Conservation (phyloP, 2,888 invertebrate genomes). For the Orchestes rusci region DNA sequence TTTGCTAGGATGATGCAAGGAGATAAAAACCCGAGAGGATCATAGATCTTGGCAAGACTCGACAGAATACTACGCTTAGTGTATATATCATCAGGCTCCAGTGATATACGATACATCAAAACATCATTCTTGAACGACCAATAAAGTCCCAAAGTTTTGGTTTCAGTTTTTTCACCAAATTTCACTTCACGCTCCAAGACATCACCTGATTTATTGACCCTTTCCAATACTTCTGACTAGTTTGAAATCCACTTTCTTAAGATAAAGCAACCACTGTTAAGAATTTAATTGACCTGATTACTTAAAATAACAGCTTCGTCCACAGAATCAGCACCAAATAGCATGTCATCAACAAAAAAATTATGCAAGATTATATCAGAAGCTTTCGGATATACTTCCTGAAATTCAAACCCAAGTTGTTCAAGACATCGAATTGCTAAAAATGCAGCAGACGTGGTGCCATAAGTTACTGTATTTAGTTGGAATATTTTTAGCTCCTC, state of each 20-base stretch:
- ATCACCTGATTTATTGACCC: not conserved
- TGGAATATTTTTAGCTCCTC: conserved; percentile 15
- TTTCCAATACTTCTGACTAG: not conserved
- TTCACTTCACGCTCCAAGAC: not conserved
- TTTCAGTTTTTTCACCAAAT: conserved; percentile 2
- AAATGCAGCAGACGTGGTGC: conserved; percentile 15
- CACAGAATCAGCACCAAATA: conserved; percentile 7
- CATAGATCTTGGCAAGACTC: conserved; percentile 12
- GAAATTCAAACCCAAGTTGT: not conserved
- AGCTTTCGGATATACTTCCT: conserved; percentile 6
- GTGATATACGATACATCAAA: conserved; percentile 11
- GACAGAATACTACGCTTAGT: conserved; percentile 17
- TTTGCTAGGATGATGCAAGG: conserved; percentile 17
- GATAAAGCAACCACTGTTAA: conserved; percentile 5
- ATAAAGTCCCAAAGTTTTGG: conserved; percentile 13
- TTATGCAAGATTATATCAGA: conserved; percentile 15
- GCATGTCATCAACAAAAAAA: conserved; percentile 20
- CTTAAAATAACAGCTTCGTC: conserved; percentile 4
- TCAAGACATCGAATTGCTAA: conserved; percentile 2
- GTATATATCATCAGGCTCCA: not conserved
- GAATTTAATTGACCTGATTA: conserved; percentile 1
- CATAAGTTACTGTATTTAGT: conserved; percentile 23
- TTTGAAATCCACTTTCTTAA: conserved; percentile 12
- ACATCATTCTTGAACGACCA: conserved; percentile 11
- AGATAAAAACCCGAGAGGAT: conserved; percentile 14